Conservation (phyloP, 2,113 vertebrate species). For the Sisor rabdophorus region DNA sequence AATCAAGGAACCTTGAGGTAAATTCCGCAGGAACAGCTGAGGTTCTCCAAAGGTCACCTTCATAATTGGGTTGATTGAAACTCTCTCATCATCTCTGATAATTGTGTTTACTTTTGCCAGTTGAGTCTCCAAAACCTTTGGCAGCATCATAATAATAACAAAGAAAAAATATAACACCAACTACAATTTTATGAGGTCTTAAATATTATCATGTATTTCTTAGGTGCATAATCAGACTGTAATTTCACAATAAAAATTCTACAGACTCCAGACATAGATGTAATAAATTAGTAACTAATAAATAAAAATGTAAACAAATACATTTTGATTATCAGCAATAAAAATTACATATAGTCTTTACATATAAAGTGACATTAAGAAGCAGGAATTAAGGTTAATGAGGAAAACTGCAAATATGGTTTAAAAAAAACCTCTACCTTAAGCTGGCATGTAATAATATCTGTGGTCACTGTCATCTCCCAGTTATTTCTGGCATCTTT, state of each 20-base stretch:
- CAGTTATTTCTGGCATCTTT: slow-evolving; percentile 81
- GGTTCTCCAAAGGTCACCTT: slow-evolving; percentile 81
- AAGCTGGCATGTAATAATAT: slow-evolving; percentile 70
- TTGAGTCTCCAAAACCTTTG: slow-evolving; percentile 74
- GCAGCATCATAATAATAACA: not conserved
- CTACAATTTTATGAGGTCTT: not conserved
- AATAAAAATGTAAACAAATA: not conserved
- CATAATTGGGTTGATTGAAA: slow-evolving; percentile 77
- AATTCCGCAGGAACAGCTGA: slow-evolving; percentile 64
- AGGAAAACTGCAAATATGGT: not conserved
- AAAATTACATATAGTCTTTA: too few relatives aligned
- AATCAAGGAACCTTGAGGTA: slow-evolving; percentile 69
- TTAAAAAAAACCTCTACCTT: slow-evolving; percentile 62
- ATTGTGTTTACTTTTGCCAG: slow-evolving; percentile 68
- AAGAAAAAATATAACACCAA: not conserved
- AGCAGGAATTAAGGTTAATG: not conserved
- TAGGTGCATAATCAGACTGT: not conserved
- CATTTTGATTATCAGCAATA: too few relatives aligned
- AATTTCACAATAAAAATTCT: not conserved
- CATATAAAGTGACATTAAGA: not conserved
- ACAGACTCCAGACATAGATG: not conserved
- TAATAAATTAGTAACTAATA: not conserved
- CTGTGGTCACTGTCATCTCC: slow-evolving; percentile 70
- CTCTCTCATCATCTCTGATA: slow-evolving; percentile 76
- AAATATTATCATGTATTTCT: too few relatives aligned